A percentile compares a stretch with the other conserved stretches of the same genome.
Evolutionary conservation across 1,140 invertebrate genomes (phyloP).

Genomic region (Himalopsyche phryganea): DNA sequence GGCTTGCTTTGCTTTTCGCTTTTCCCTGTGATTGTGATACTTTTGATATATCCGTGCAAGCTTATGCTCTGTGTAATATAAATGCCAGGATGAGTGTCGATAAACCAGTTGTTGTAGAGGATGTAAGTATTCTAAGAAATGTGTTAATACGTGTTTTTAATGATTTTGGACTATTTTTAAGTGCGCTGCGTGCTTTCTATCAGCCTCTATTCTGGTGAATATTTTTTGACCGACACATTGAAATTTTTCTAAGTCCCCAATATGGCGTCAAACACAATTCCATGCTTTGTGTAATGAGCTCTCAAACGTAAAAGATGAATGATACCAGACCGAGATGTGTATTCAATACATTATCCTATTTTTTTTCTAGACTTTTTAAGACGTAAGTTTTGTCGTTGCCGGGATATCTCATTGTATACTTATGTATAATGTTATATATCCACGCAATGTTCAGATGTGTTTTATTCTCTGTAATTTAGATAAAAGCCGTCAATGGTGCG

Average conservation of each 20-base stretch:
- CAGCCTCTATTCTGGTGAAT: conserved; percentile 38
- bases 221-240: conserved; percentile 45
- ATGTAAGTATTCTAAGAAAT: conserved; percentile 43
- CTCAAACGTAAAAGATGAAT: conserved; percentile 20
- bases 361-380: no score
- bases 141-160: conserved; percentile 32
- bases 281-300: conserved; percentile 46
- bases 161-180: conserved; percentile 12
- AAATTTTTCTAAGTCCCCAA: conserved; percentile 82
- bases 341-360: background rate
- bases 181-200: background rate
- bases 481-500: conserved; percentile 46
- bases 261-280: conserved; percentile 76
- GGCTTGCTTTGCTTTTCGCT: conserved; percentile 2
- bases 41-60: conserved; percentile 10
- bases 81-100: conserved; percentile 46
- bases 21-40: conserved; percentile 7
- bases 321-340: conserved; percentile 1
- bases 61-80: background rate
- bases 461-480: conserved; percentile 15
- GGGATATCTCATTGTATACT: no score
- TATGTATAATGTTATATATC: conserved; percentile 2
- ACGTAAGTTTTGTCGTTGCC: no score
- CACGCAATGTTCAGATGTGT: background rate
- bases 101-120: conserved; percentile 48